These are phyloP conservation scores for Hystrix brachyura DNA, from an alignment of 2,113 vertebrate genomes.

Conservation along the genomic window DNA sequence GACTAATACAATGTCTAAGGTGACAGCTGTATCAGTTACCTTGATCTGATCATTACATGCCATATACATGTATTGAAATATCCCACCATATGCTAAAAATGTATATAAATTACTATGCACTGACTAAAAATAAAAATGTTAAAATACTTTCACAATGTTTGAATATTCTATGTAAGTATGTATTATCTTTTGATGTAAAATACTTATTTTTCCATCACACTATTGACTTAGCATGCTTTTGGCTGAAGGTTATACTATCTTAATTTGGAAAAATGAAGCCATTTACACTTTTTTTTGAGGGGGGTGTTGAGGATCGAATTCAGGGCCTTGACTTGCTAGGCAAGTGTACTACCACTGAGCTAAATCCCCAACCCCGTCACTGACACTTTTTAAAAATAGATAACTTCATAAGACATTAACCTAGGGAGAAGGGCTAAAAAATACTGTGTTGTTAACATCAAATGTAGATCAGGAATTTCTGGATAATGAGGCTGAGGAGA, in stretches of 20 bases:
- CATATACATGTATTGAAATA: too few relatives aligned
- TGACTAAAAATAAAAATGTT: background rate
- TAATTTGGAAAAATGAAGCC: background rate
- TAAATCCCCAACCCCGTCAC: too few relatives aligned
- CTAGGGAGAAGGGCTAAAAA: background rate
- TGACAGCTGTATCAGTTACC: too few relatives aligned
- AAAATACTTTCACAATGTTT: background rate
- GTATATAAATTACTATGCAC: too few relatives aligned
- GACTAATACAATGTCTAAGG: too few relatives aligned
- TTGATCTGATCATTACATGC: too few relatives aligned
- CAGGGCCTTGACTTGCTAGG: too few relatives aligned
- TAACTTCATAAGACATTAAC: conserved; percentile 19
- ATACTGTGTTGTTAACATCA: background rate
- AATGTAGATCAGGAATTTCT: conserved; percentile 52
- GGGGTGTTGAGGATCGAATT: too few relatives aligned
- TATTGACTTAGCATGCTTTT: background rate
- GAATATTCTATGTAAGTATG: background rate
- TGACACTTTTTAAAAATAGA: background rate
- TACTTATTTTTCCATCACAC: background rate
- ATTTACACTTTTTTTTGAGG: background rate
- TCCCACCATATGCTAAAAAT: background rate
- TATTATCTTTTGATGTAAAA: background rate
- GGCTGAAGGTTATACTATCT: background rate
- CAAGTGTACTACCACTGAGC: too few relatives aligned
- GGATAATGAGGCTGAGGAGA: background rate